phyloP scores from a whole-genome alignment of 2,797 vertebrate species.

The Neoniphon sammara region DNA sequence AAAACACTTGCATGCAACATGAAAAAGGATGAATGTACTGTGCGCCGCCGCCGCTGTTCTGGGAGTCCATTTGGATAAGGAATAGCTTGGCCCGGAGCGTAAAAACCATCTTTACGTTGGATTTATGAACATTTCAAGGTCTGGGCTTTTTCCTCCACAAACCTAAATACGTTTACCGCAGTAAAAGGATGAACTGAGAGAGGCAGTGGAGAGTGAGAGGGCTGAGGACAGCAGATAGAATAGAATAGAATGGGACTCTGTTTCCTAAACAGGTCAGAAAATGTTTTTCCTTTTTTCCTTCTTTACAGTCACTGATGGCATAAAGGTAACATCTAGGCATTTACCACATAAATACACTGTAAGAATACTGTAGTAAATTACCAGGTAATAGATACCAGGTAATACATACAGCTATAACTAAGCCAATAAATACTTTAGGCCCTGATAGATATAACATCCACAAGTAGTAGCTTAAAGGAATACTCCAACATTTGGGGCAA shows the following conservation, averaged over 20 bases:
- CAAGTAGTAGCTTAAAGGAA: too few relatives aligned
- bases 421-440: too few relatives aligned
- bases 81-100: slow-evolving; percentile 59
- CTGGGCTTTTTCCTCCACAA: slow-evolving; percentile 14
- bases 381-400: too few relatives aligned
- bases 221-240: neutral
- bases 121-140: slow-evolving; percentile 64
- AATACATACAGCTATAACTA: too few relatives aligned
- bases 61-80: slow-evolving; percentile 59
- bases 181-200: slow-evolving; percentile 14
- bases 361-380: too few relatives aligned
- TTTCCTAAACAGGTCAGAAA: neutral
- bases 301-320: too few relatives aligned
- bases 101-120: slow-evolving; percentile 53
- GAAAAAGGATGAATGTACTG: slow-evolving; percentile 46
- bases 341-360: too few relatives aligned
- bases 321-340: too few relatives aligned
- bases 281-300: too few relatives aligned
- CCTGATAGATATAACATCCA: too few relatives aligned
- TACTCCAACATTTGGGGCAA: too few relatives aligned
- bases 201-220: slow-evolving; percentile 5
- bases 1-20: slow-evolving; percentile 43
- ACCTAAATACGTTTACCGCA: slow-evolving; percentile 58
- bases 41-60: slow-evolving; percentile 21
- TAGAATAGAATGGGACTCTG: neutral